Conservation (phyloP, 2,888 invertebrate genomes). For the Ichneumoninae sp. region DNA sequence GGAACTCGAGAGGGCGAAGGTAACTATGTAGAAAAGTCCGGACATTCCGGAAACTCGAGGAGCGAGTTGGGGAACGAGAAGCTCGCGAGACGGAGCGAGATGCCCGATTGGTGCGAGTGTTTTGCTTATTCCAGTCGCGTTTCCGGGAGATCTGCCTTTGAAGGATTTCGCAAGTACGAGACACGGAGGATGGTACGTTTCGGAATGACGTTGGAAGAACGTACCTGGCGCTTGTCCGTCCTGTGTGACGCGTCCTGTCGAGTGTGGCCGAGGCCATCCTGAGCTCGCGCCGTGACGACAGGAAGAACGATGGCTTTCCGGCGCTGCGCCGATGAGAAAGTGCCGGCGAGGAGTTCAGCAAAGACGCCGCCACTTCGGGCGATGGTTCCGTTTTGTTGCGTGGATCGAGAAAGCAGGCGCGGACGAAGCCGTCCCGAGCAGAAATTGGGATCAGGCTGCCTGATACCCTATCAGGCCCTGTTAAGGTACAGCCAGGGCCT, state of each 20-base stretch:
- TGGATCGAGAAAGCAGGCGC: neutral
- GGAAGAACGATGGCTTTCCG: conserved; percentile 56
- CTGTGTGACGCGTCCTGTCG: conserved; percentile 31
- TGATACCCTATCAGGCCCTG: too few species aligned
- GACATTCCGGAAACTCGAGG: conserved; percentile 33
- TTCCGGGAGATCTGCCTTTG: conserved; percentile 43
- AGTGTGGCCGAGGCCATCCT: conserved; percentile 23
- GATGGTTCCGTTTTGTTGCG: neutral
- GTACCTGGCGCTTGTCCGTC: conserved; percentile 30
- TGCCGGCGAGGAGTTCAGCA: neutral
- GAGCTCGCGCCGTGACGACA: conserved; percentile 35
- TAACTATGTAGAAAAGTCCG: conserved; percentile 32
- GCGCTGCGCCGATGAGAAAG: conserved; percentile 41
- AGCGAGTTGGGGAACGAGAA: conserved; percentile 3
- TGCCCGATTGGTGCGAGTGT: conserved; percentile 27
- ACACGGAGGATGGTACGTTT: neutral
- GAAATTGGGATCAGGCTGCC: too few species aligned
- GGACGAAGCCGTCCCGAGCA: neutral
- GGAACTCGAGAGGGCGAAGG: conserved; percentile 58
- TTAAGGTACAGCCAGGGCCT: too few species aligned
- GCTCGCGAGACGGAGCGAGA: conserved; percentile 8
- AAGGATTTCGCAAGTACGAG: conserved; percentile 32
- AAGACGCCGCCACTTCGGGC: neutral
- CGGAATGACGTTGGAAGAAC: conserved; percentile 21
- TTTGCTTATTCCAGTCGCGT: conserved; percentile 59